Evolutionary conservation across 2,113 vertebrate genomes (phyloP).

Genomic region (Aix galericulata): DNA sequence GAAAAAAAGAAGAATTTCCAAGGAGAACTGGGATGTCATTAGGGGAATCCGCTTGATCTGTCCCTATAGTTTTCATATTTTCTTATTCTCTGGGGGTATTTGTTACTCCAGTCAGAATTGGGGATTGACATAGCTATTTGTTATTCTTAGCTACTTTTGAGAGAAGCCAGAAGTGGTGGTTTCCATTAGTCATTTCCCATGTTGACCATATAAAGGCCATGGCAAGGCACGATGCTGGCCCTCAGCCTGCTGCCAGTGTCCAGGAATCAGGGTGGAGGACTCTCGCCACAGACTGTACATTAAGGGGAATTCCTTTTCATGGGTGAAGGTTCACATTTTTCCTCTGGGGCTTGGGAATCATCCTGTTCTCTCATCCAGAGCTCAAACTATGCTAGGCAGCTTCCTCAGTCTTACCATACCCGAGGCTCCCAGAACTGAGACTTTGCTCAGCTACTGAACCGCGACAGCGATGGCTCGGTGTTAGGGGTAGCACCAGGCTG

Average conservation of each 20-base stretch:
- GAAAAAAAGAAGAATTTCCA: constrained; percentile 53
- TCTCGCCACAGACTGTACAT: constrained; percentile 37
- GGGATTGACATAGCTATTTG: constrained; percentile 22
- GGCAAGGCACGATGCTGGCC: background rate
- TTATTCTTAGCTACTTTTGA: constrained; percentile 63
- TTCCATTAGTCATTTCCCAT: constrained; percentile 58
- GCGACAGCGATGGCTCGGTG: fast-evolving
- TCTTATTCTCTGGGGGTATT: background rate
- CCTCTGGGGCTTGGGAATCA: background rate
- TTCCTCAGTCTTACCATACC: background rate
- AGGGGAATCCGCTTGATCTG: constrained; percentile 66
- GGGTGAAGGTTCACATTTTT: constrained; percentile 48
- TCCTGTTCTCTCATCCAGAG: background rate
- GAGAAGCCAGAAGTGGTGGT: constrained; percentile 33
- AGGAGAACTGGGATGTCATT: background rate
- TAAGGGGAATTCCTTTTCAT: constrained; percentile 30
- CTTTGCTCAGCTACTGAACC: background rate
- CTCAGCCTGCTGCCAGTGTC: background rate
- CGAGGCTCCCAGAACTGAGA: background rate
- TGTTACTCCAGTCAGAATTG: constrained; percentile 4
- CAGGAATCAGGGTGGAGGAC: background rate
- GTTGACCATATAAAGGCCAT: constrained; percentile 13
- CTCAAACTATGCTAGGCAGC: background rate
- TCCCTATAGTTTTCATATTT: constrained; percentile 50
- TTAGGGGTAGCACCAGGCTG: background rate